Base-by-base conservation (phyloP, 2,113 vertebrate species). In the Anolis sagrei region DNA sequence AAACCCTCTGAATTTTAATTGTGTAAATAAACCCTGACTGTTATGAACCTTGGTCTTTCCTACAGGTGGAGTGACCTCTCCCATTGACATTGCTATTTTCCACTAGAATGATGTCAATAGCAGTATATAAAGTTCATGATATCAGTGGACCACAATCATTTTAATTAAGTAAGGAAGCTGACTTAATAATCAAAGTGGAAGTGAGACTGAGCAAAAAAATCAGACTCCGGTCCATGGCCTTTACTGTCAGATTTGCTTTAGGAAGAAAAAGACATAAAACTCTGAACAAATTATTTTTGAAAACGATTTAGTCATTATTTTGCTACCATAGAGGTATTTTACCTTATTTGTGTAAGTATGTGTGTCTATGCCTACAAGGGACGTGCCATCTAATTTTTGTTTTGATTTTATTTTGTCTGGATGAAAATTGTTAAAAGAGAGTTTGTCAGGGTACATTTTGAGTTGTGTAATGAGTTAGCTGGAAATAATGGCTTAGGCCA, bases 381-480 rank as follows among this genome's bases (percentile, higher is more conserved):
- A 54, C 23, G 2, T 72, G 54, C 36, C 18, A 39, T 61, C 78
- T 32, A 58, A 36, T 72, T 14, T 62, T 27, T 58, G 2, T 49
- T 34, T 77, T n/a, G n/a, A 29, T 61, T 72, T 58, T 54, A 5
- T 27, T 68, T 5, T 39, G 2, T 51, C 21, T 80, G 14, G 9
- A 18, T 75, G 44, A 66, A 51, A 74, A 66, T 76, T 75, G 44
- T 54, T 36, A 18, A n/a, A n/a, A 81, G 70, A 66, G 32, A 86
- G 72, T 23, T 81, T 81, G 61, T n/a, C 62, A 66, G 2, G 7
- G 32, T 76, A 1, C 72, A 81, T 81, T 86, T 66, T 54, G 58
- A 80, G 13, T 84, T 51, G 44, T 54, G 61, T 49, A 27, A 11
- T 68, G 82, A 84, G 48, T 44, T 68, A 49, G 34, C 19, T 75